Evolutionary conservation across 1,140 invertebrate genomes (phyloP), one percentile per base, ranked within the genome.

Genomic region (Babylonia areolata): DNA sequence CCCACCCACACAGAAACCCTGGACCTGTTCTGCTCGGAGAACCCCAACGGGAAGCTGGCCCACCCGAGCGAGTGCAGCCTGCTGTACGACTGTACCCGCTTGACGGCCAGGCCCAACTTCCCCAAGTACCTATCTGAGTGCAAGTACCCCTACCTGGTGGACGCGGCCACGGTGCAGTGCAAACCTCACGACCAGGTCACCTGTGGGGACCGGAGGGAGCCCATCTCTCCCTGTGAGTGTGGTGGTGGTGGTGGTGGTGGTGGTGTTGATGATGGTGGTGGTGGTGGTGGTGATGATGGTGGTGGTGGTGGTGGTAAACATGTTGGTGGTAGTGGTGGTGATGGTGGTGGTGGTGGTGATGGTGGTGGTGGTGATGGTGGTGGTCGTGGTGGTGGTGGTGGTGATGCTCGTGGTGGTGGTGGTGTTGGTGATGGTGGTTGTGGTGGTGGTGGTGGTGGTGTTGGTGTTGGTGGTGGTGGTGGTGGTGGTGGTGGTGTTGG

Each of bases 181-280:
- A 58, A 83, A n/a, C 83, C 86, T 17, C 91, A 88, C 58, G 86
- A 79, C 9, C 75, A 83, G n/a, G 90, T 92, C 12, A 83, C 73
- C 1, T 92, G 91, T 82, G 88, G 88, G 31, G 42, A 35, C 1
- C 80, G 89, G 42, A 81, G 85, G 17, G 87, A 89, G 40, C 90
- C 91, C 15, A 85, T 88, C 12, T 85, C 88, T n/a, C 90, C 91
- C 11, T 92, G 91, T 92, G 73, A 89, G 91, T 90, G 2, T 15
- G 37, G 11, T 42, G 73, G 64, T 12, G 23, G 71, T 33, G 71
- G 33, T n/a, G 31, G 71, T 73, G 46, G 46, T 51, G 46, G 46
- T 51, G 46, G 46, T 51, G 46, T 0, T 51, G 46, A 0, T 51
- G 46, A 17, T 51, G 46, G 46, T 51, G 46, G 2, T 51, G 46